Conservation (phyloP, 2,797 vertebrate species). For the Xerus rutilus region DNA sequence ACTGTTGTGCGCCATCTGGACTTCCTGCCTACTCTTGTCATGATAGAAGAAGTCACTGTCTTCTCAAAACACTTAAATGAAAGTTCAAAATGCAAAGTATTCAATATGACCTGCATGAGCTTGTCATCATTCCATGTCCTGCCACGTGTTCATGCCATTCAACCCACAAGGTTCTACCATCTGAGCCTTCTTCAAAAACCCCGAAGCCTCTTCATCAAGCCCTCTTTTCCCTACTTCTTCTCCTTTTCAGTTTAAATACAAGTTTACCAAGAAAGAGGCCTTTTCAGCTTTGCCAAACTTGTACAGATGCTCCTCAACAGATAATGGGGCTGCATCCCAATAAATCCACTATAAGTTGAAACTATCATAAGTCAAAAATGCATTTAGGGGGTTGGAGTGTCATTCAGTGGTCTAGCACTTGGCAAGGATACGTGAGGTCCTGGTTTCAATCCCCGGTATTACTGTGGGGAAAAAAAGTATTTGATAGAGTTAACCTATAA, state of each 20-base stretch:
- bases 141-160: neutral
- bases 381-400: no score
- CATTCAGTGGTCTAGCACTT: neutral
- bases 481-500: neutral
- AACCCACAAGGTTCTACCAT: neutral
- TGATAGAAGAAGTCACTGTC: neutral
- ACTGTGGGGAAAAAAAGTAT: neutral
- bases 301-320: no score
- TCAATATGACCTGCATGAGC: no score
- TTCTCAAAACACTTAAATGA: neutral
- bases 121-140: neutral
- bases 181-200: neutral
- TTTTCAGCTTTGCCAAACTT: neutral
- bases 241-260: neutral
- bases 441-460: neutral
- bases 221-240: neutral
- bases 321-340: neutral
- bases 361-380: neutral
- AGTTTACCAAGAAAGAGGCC: neutral
- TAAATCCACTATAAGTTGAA: neutral
- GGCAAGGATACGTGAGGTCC: neutral
- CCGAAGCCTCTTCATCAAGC: neutral
- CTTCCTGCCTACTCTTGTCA: neutral
- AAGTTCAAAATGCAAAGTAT: neutral
- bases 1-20: neutral